Evolutionary conservation across 1,140 invertebrate genomes (phyloP).

Genomic region (Magallana ariakensis): DNA sequence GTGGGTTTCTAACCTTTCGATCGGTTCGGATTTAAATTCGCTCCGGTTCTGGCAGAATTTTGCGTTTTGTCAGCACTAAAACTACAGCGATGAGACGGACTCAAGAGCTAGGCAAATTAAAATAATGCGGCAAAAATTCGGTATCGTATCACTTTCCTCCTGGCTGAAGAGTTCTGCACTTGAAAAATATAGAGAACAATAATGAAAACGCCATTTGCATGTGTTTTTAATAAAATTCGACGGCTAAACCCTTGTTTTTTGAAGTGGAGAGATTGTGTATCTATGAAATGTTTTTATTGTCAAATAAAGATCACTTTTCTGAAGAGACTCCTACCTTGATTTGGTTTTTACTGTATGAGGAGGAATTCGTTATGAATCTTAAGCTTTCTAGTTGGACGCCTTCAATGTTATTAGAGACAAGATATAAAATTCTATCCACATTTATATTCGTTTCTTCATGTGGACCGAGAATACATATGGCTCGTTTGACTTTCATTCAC

Average conservation of each 20-base stretch:
- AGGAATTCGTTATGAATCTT: conserved; percentile 38
- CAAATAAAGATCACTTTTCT: conserved; percentile 38
- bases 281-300: conserved; percentile 35
- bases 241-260: conserved; percentile 4
- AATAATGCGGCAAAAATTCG: not conserved
- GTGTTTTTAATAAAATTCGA: conserved; percentile 29
- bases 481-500: conserved; percentile 33
- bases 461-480: not conserved
- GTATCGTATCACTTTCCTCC: not conserved
- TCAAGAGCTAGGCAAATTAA: conserved; percentile 4
- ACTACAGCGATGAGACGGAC: conserved; percentile 1
- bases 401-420: conserved; percentile 27
- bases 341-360: not conserved
- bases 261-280: conserved; percentile 18
- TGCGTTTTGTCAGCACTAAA: conserved; percentile 14
- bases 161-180: not conserved
- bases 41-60: conserved; percentile 5
- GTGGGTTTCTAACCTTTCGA: not conserved
- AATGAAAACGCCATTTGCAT: conserved; percentile 34
- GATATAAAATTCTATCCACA: not conserved
- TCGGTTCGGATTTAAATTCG: not conserved
- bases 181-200: conserved; percentile 31
- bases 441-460: not conserved
- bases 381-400: conserved; percentile 28
- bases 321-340: conserved; percentile 6